A percentile compares a stretch with the other conserved stretches of the same genome.
phyloP scores from a whole-genome alignment of 92 coral and sea anemone species.

The Metridium senile region DNA sequence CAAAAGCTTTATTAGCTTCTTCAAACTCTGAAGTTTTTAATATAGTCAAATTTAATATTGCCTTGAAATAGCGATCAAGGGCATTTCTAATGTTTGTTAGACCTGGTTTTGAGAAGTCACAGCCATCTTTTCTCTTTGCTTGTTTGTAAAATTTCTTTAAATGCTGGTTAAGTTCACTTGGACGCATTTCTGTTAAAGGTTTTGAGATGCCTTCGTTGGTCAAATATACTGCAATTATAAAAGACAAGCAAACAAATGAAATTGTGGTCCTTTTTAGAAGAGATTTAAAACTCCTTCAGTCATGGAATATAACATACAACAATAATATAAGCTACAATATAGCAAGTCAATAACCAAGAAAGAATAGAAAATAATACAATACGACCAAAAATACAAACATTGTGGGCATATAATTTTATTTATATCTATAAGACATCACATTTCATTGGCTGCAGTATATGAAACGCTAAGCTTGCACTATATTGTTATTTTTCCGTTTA shows the following conservation, averaged over 20 bases:
- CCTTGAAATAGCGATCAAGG: conserved; percentile 34
- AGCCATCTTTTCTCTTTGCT: conserved; percentile 45
- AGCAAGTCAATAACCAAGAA: too few species aligned
- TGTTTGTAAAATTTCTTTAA: conserved; percentile 38
- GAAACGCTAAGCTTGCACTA: too few species aligned
- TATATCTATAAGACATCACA: too few species aligned
- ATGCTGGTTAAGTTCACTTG: conserved; percentile 30
- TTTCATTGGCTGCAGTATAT: too few species aligned
- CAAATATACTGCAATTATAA: conserved; percentile 20
- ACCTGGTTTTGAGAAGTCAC: conserved; percentile 51
- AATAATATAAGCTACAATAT: too few species aligned
- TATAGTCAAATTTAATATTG: conserved; percentile 22
- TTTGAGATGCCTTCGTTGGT: conserved; percentile 24
- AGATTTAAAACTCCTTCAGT: too few species aligned
- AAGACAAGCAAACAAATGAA: background rate
- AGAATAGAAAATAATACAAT: too few species aligned
- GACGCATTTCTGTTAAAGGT: conserved; percentile 18
- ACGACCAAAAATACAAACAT: too few species aligned
- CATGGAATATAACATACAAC: too few species aligned
- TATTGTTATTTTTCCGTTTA: too few species aligned
- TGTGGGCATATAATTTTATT: too few species aligned
- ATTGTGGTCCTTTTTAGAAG: background rate
- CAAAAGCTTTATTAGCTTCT: conserved; percentile 41
- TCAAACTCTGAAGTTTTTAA: conserved; percentile 39
- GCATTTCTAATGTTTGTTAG: conserved; percentile 38